Conservation (phyloP, 2,888 invertebrate genomes). For the Lasioglossum marginatum region DNA sequence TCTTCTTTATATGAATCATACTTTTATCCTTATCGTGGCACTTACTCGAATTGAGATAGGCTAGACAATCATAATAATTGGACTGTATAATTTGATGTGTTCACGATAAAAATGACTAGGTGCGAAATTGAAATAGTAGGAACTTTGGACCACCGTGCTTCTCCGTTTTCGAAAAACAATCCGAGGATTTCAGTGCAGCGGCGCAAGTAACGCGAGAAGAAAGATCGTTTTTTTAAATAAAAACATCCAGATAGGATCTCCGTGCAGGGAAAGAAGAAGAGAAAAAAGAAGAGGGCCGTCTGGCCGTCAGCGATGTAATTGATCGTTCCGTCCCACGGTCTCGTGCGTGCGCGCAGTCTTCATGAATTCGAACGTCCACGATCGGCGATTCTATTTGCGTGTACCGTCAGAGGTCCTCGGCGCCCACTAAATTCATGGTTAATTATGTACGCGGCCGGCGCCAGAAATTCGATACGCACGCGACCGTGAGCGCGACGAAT, state of each 20-base stretch:
- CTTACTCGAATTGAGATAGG: neutral
- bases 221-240: neutral
- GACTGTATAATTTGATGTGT: neutral
- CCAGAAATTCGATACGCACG: slow-evolving; percentile 51
- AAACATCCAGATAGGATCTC: neutral
- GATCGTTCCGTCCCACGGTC: slow-evolving; percentile 20
- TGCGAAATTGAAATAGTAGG: neutral
- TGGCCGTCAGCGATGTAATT: slow-evolving; percentile 16
- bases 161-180: neutral
- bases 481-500: slow-evolving; percentile 39
- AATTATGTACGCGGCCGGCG: slow-evolving; percentile 49
- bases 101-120: neutral
- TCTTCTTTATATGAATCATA: too few species aligned
- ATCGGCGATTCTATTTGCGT: slow-evolving; percentile 46
- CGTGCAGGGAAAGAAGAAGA: neutral
- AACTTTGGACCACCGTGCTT: neutral
- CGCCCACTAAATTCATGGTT: slow-evolving; percentile 51
- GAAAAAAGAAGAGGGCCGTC: neutral
- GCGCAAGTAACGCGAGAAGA: neutral
- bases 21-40: neutral
- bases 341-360: slow-evolving; percentile 23
- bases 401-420: slow-evolving; percentile 25
- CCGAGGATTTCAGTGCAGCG: neutral
- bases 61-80: neutral
- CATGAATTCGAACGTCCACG: slow-evolving; percentile 33